Conservation (phyloP, 53 echinoderm and acorn worm species). For the Astropecten irregularis region DNA sequence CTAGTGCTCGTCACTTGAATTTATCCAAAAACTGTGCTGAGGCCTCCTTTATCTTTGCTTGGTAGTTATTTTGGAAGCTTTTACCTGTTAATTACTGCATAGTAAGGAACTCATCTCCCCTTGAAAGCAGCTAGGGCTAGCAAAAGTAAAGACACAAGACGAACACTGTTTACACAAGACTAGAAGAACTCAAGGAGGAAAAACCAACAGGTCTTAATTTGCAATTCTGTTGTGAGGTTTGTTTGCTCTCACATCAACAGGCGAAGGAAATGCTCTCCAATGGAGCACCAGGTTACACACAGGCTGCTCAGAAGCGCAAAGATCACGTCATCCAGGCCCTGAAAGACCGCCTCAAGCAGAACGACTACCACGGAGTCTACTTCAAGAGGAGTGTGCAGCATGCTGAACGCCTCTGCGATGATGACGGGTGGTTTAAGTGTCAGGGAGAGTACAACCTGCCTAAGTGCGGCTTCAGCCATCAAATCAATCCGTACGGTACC, state of each 20-base stretch:
- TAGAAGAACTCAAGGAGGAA: too few species aligned
- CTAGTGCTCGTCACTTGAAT: too few species aligned
- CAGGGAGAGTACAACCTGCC: constrained; percentile 27
- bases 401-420: constrained; percentile 31
- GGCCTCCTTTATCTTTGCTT: too few species aligned
- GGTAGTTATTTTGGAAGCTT: too few species aligned
- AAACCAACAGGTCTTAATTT: not conserved
- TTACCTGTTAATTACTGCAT: too few species aligned
- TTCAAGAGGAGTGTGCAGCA: not conserved
- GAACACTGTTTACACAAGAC: too few species aligned
- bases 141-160: too few species aligned
- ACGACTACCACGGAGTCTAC: constrained; percentile 37
- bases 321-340: not conserved
- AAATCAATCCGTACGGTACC: constrained; percentile 58
- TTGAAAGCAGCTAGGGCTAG: too few species aligned
- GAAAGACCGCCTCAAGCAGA: not conserved
- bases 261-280: not conserved
- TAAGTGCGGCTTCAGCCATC: not conserved
- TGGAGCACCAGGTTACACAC: not conserved
- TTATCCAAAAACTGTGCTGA: too few species aligned
- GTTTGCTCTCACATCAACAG: not conserved
- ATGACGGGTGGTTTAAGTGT: constrained; percentile 53
- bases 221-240: not conserved
- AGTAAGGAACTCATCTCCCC: too few species aligned
- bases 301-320: too few species aligned